A percentile compares a stretch with the other conserved stretches of the same genome.
phyloP scores from a whole-genome alignment of 2,888 invertebrate genomes.

The Drosophila austrosaltans region DNA sequence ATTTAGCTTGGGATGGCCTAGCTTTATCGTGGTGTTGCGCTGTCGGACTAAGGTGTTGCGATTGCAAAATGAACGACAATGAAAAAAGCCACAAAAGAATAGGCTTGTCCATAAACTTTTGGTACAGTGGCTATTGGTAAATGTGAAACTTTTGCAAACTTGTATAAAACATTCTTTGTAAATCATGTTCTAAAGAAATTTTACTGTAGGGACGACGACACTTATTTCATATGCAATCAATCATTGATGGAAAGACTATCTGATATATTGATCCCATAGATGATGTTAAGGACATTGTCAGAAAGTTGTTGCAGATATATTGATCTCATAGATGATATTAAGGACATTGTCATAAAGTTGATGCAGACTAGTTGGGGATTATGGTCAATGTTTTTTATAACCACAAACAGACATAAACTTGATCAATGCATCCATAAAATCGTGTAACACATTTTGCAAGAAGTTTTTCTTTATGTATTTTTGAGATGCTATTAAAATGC shows the following conservation, averaged over 20 bases:
- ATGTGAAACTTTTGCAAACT: not conserved
- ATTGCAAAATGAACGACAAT: slow-evolving; percentile 61
- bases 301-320: not conserved
- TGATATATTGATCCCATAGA: not conserved
- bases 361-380: not conserved
- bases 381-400: slow-evolving; percentile 1
- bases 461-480: not conserved
- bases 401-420: not conserved
- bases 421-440: slow-evolving; percentile 1
- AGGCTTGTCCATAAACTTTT: slow-evolving; percentile 25
- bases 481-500: not conserved
- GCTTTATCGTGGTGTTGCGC: not conserved
- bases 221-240: slow-evolving; percentile 1
- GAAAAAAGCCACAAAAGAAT: slow-evolving; percentile 28
- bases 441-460: no score
- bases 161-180: not conserved
- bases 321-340: not conserved
- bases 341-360: not conserved
- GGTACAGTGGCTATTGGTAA: slow-evolving; percentile 30
- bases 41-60: slow-evolving; percentile 57
- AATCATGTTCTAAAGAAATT: not conserved
- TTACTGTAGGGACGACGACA: not conserved
- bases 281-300: not conserved
- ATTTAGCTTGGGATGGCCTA: slow-evolving; percentile 20
- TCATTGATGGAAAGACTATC: not conserved